Conservation (phyloP, 1,140 invertebrate genomes). For the Archivesica marissinica region DNA sequence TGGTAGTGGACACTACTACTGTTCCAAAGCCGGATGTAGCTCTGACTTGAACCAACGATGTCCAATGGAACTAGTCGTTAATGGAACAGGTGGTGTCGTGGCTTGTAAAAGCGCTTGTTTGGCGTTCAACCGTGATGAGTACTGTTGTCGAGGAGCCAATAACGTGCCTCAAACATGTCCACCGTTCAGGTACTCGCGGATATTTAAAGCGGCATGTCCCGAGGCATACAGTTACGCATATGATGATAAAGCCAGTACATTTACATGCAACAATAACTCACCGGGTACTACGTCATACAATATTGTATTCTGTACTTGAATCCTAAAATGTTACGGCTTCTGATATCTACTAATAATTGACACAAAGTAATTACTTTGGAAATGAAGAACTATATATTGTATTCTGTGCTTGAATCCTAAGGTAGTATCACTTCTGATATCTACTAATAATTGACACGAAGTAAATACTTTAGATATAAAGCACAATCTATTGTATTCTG, state of each 20-base stretch:
- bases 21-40: conserved; percentile 80
- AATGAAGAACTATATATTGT: too few relatives aligned
- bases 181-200: conserved; percentile 85
- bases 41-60: conserved; percentile 87
- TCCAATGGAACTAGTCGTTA: conserved; percentile 84
- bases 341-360: too few relatives aligned
- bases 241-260: conserved; percentile 49
- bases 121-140: conserved; percentile 86
- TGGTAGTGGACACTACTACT: conserved; percentile 81
- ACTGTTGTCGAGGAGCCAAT: conserved; percentile 85
- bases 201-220: conserved; percentile 84
- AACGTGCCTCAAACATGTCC: conserved; percentile 85
- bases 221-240: conserved; percentile 77
- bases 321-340: too few relatives aligned
- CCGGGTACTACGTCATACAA: conserved; percentile 9
- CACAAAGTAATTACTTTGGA: too few relatives aligned
- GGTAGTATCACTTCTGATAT: too few relatives aligned
- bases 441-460: too few relatives aligned
- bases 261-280: conserved; percentile 34
- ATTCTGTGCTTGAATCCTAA: too few relatives aligned
- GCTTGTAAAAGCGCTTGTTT: conserved; percentile 86
- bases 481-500: too few relatives aligned
- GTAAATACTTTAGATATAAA: too few relatives aligned
- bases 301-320: conserved; percentile 53
- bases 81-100: conserved; percentile 76